phyloP scores from a whole-genome alignment of 2,797 vertebrate species.

The Pangasius djambal region DNA sequence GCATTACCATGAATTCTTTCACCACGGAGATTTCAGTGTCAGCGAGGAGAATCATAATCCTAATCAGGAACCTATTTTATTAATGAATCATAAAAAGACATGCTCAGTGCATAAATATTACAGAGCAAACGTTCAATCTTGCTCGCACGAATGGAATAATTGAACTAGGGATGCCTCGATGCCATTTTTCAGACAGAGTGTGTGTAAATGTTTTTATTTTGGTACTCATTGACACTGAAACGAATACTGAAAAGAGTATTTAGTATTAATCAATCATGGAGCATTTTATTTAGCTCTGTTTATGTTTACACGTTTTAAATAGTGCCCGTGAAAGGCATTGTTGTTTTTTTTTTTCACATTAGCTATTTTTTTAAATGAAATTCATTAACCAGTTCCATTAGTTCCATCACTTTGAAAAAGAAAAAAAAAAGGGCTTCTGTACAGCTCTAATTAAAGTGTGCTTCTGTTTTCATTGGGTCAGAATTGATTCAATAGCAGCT shows the following conservation, averaged over 20 bases:
- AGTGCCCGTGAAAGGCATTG: neutral
- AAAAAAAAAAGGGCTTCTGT: neutral
- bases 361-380: neutral
- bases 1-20: slow-evolving; percentile 40
- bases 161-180: slow-evolving; percentile 20
- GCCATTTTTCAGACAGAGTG: neutral
- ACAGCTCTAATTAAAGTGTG: neutral
- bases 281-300: neutral
- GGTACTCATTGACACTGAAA: neutral
- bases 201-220: neutral
- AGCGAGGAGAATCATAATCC: slow-evolving; percentile 28
- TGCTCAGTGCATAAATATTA: neutral
- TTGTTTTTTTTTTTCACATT: too few relatives aligned
- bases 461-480: neutral
- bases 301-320: neutral
- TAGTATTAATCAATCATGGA: neutral
- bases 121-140: slow-evolving; percentile 8
- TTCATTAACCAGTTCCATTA: neutral
- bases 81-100: slow-evolving; percentile 41
- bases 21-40: slow-evolving; percentile 27
- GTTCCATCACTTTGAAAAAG: neutral
- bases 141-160: slow-evolving; percentile 19
- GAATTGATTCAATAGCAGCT: neutral
- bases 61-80: slow-evolving; percentile 38
- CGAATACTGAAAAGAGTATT: neutral